These are phyloP conservation scores for Gobio gobio DNA, from an alignment of 2,113 vertebrate genomes.

Conservation along the genomic window DNA sequence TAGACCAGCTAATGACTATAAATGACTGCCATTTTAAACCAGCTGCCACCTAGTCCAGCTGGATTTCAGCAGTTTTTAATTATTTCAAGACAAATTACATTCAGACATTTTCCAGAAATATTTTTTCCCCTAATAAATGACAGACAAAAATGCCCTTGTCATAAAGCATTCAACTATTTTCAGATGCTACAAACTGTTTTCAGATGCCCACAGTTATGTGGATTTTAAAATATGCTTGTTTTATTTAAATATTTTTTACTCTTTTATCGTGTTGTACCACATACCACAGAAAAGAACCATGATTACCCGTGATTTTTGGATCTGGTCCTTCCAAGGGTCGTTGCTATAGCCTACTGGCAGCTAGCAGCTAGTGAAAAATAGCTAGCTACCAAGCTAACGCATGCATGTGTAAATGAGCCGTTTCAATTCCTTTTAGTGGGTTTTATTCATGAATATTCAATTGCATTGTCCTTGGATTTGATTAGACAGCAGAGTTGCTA, in stretches of 20 bases:
- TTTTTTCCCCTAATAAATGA: neutral
- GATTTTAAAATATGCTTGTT: neutral
- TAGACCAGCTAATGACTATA: neutral
- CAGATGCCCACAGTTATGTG: neutral
- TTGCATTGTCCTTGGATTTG: neutral
- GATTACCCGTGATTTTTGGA: neutral
- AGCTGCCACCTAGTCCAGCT: neutral
- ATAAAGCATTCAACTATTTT: neutral
- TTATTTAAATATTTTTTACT: neutral
- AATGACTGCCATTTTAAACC: neutral
- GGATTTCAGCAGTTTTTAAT: neutral
- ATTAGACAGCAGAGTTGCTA: neutral
- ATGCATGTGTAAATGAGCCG: neutral
- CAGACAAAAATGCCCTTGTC: neutral
- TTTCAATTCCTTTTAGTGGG: neutral
- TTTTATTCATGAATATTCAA: neutral
- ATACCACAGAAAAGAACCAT: neutral
- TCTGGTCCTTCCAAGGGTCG: neutral
- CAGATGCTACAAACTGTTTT: slow-evolving; percentile 22
- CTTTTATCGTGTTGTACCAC: neutral
- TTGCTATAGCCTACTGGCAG: neutral
- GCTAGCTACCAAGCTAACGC: neutral
- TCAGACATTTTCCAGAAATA: slow-evolving; percentile 12
- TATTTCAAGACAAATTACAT: neutral
- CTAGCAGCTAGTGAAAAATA: neutral